These are phyloP conservation scores for Cordilura impudica DNA, from an alignment of 2,888 invertebrate genomes.

Conservation along the genomic window DNA sequence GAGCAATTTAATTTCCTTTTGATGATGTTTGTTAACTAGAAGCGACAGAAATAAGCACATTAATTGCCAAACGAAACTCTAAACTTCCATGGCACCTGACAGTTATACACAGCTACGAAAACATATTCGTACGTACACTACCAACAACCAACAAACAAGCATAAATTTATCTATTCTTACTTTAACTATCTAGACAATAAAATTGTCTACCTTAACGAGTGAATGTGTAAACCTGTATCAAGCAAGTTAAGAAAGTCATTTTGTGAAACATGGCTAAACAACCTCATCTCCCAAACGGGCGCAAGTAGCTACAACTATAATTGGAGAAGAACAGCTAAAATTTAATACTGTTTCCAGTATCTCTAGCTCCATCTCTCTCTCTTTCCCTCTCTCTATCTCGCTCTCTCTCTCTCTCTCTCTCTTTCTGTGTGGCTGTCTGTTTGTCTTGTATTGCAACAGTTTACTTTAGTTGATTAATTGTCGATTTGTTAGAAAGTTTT, in stretches of 20 bases:
- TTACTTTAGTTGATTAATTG: slow-evolving; percentile 64
- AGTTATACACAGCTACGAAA: slow-evolving; percentile 24
- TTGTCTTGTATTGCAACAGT: slow-evolving; percentile 34
- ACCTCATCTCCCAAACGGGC: not conserved
- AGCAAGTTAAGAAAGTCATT: slow-evolving; percentile 32
- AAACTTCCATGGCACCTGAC: slow-evolving; percentile 61
- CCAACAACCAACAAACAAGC: not conserved
- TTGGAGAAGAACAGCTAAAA: not conserved
- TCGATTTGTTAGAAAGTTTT: slow-evolving; percentile 56
- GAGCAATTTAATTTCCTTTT: slow-evolving; percentile 59
- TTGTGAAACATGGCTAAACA: slow-evolving; percentile 7
- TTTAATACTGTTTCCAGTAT: not conserved
- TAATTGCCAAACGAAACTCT: slow-evolving; percentile 60
- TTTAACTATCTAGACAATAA: slow-evolving; percentile 15
- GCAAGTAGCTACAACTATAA: not conserved
- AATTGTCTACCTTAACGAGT: not conserved
- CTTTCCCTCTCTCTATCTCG: not conserved
- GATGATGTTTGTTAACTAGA: slow-evolving; percentile 60
- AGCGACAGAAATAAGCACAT: slow-evolving; percentile 58
- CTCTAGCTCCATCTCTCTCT: too few species aligned
- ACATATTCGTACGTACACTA: not conserved
- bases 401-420: not conserved
- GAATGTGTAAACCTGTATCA: slow-evolving; percentile 18
- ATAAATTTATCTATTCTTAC: slow-evolving; percentile 28
- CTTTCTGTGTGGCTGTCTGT: not conserved